Conservation (phyloP, 1,140 invertebrate species). For the Holotrichia oblita region DNA sequence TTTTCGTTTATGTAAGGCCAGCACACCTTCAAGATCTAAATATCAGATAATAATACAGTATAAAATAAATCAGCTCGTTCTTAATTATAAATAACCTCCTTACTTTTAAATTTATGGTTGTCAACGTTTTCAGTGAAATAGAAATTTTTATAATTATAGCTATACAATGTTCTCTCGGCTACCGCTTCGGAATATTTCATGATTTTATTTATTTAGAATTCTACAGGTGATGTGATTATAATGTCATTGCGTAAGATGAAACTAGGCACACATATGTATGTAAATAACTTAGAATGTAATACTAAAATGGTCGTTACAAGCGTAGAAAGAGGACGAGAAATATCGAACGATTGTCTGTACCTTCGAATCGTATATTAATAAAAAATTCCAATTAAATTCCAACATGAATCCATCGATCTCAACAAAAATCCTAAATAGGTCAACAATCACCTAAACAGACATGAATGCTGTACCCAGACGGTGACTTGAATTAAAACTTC, state of each 20-base stretch:
- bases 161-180: neutral
- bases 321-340: neutral
- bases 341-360: too few species aligned
- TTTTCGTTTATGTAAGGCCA: neutral
- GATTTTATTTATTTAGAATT: conserved; percentile 22
- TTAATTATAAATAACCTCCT: conserved; percentile 19
- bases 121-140: conserved; percentile 32
- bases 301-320: neutral
- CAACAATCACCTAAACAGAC: too few species aligned
- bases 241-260: conserved; percentile 19
- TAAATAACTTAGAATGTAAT: neutral
- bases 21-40: conserved; percentile 8
- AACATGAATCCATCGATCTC: too few species aligned
- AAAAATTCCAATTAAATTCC: too few species aligned
- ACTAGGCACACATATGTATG: neutral
- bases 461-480: too few species aligned
- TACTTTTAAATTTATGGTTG: conserved; percentile 32
- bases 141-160: conserved; percentile 33
- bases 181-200: conserved; percentile 15
- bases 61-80: neutral
- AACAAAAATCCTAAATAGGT: too few species aligned
- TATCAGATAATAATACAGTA: neutral
- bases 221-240: conserved; percentile 27
- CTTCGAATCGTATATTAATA: too few species aligned
- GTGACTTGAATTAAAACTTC: too few species aligned